Evolutionary conservation across 1,140 invertebrate genomes (phyloP).

Genomic region (Calliopsis andreniformis): DNA sequence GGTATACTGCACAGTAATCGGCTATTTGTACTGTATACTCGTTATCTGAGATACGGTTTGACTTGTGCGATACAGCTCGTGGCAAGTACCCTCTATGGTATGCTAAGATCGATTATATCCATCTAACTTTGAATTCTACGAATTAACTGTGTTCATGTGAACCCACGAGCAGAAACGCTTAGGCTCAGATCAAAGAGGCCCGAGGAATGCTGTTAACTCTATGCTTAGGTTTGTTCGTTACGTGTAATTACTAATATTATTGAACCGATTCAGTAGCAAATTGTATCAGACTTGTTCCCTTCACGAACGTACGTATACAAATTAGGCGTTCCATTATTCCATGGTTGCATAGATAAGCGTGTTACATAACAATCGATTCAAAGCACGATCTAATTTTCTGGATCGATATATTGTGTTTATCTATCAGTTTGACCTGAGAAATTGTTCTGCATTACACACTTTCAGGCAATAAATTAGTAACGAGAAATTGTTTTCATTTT

Average conservation of each 20-base stretch:
- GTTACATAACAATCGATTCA: conserved; percentile 13
- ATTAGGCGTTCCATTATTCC: conserved; percentile 29
- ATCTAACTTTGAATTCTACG: conserved; percentile 35
- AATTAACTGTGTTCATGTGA: conserved; percentile 41
- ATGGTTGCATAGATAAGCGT: not conserved
- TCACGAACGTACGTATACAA: not conserved
- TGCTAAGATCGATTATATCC: conserved; percentile 37
- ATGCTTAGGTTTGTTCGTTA: conserved; percentile 22
- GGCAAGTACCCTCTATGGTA: conserved; percentile 18
- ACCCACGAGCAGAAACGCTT: conserved; percentile 41
- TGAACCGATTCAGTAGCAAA: conserved; percentile 22
- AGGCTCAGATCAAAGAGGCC: conserved; percentile 40
- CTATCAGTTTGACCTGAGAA: not conserved
- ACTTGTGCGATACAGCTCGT: not conserved
- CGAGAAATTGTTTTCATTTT: too few species aligned
- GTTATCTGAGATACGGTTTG: conserved; percentile 8
- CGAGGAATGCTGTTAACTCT: conserved; percentile 42
- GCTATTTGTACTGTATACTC: conserved; percentile 7
- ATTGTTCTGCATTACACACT: not conserved
- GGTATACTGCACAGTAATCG: not conserved
- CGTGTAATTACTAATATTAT: conserved; percentile 42
- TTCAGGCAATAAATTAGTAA: not conserved
- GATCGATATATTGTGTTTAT: not conserved
- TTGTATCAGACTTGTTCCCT: conserved; percentile 20
- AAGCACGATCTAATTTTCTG: not conserved